These are phyloP conservation scores for Phorcus lineatus DNA, from an alignment of 2,888 invertebrate genomes.

Conservation along the genomic window DNA sequence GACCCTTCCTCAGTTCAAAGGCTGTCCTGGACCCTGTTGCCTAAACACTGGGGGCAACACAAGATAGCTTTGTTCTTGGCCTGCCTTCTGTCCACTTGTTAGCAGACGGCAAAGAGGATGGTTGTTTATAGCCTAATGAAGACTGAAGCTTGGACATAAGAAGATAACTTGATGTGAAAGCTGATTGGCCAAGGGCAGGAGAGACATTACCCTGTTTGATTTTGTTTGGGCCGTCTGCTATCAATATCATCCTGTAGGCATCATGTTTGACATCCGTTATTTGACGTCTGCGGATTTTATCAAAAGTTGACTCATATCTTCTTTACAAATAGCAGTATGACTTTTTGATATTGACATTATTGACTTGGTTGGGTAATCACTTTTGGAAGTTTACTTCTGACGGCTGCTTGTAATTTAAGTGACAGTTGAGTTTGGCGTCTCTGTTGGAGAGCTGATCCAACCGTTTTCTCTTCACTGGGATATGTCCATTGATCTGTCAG, in stretches of 20 bases:
- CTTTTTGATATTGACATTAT: too few relatives aligned
- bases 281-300: too few relatives aligned
- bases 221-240: background rate
- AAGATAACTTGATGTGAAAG: conserved; percentile 5
- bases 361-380: too few relatives aligned
- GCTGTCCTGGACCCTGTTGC: background rate
- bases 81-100: background rate
- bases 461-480: too few relatives aligned
- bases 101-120: background rate
- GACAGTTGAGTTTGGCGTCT: too few relatives aligned
- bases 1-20: conserved; percentile 9
- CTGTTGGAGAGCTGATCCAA: too few relatives aligned
- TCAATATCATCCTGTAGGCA: background rate
- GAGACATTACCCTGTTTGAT: background rate
- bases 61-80: conserved; percentile 1
- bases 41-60: conserved; percentile 1
- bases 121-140: background rate
- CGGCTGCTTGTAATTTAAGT: too few relatives aligned
- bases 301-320: too few relatives aligned
- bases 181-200: conserved; percentile 8
- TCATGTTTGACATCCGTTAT: too few relatives aligned
- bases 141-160: conserved; percentile 8
- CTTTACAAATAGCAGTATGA: too few relatives aligned
- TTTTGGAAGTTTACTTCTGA: too few relatives aligned
- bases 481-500: too few relatives aligned